Percentiles rank a stretch among this genome's conserved stretches.
phyloP scores from a whole-genome alignment of 2,797 vertebrate genomes.

The Megalops cyprinoides region DNA sequence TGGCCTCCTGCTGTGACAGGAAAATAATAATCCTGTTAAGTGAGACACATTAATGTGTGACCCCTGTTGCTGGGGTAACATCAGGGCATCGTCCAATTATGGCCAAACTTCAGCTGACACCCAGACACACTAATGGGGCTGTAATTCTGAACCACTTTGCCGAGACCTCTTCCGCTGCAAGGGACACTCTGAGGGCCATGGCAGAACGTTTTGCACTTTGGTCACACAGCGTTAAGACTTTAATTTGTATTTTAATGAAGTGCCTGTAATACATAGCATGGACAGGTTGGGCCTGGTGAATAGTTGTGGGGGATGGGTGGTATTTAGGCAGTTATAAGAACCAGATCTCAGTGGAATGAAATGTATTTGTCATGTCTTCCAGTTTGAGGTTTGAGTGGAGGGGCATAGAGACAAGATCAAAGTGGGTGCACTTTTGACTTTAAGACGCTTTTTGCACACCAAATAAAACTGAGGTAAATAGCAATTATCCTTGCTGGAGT shows the following conservation, averaged over 20 bases:
- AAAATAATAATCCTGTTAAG: conserved; percentile 23
- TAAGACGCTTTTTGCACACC: not conserved
- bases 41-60: conserved; percentile 26
- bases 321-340: not conserved
- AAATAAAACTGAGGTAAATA: not conserved
- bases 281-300: not conserved
- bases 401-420: not conserved
- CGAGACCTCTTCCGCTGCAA: not conserved
- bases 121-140: conserved; percentile 50
- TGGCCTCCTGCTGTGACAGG: conserved; percentile 3
- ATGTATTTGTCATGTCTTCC: not conserved
- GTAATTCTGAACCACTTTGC: conserved; percentile 48
- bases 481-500: not conserved
- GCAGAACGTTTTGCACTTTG: not conserved
- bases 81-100: conserved; percentile 51
- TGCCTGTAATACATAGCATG: not conserved
- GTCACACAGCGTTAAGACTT: not conserved
- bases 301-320: not conserved
- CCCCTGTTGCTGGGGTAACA: conserved; percentile 27
- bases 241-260: conserved; percentile 24
- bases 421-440: not conserved
- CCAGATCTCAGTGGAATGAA: not conserved
- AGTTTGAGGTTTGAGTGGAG: conserved; percentile 1
- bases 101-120: conserved; percentile 48
- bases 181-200: not conserved